phyloP scores from a whole-genome alignment of 2,797 vertebrate genomes.

The Lophotriccus pileatus region DNA sequence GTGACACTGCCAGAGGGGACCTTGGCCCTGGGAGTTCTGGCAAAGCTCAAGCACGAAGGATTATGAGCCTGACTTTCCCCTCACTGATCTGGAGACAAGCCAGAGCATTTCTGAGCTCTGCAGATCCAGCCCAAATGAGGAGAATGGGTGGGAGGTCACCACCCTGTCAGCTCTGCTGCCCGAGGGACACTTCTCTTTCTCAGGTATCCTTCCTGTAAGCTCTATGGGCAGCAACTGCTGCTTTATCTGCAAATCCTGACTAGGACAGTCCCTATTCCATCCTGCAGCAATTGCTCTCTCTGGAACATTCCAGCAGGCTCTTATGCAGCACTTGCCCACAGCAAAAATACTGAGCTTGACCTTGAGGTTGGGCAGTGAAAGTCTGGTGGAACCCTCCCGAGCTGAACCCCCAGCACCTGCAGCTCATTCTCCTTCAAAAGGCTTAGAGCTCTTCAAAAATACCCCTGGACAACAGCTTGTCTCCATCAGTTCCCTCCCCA shows the following conservation, averaged over 20 bases:
- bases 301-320: not conserved
- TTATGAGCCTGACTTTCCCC: not conserved
- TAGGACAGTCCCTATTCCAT: accelerated
- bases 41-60: not conserved
- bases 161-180: not conserved
- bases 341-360: not conserved
- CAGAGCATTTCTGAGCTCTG: not conserved
- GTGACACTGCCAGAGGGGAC: not conserved
- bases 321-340: not conserved
- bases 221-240: not conserved
- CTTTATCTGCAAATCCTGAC: not conserved
- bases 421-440: not conserved
- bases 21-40: not conserved
- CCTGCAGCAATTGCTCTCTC: not conserved
- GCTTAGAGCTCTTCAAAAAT: not conserved
- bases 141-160: not conserved
- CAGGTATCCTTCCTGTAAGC: not conserved
- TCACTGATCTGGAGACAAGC: not conserved
- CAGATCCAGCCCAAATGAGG: not conserved
- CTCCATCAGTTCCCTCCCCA: not conserved
- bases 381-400: not conserved
- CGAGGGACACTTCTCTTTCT: not conserved
- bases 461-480: accelerated
- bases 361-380: not conserved
- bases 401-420: not conserved